Conservation (phyloP, 2,888 invertebrate species). For the Campaea margaritaria region DNA sequence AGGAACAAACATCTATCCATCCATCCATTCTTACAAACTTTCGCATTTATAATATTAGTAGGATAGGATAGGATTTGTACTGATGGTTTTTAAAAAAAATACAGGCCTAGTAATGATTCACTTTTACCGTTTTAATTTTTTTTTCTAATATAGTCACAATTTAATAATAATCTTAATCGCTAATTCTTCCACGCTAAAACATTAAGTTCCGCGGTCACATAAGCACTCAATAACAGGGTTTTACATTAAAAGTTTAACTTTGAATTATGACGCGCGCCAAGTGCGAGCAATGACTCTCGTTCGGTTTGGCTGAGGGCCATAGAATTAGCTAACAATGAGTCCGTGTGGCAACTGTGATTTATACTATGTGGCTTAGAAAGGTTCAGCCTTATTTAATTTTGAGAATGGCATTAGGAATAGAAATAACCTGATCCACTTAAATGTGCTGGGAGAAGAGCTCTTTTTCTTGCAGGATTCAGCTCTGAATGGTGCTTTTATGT, state of each 20-base stretch:
- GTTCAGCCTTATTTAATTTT: background rate
- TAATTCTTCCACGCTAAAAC: constrained; percentile 3
- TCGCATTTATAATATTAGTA: too few relatives aligned
- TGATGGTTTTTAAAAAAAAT: too few relatives aligned
- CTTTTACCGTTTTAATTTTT: too few relatives aligned
- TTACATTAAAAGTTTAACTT: constrained; percentile 34
- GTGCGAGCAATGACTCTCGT: constrained; percentile 41
- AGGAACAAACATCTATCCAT: too few relatives aligned
- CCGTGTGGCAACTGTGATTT: constrained; percentile 1
- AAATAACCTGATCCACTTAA: background rate
- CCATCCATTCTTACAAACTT: too few relatives aligned
- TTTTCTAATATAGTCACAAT: background rate
- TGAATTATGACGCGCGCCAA: constrained; percentile 40
- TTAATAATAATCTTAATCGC: background rate
- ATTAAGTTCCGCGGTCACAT: constrained; percentile 7
- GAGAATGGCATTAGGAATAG: too few relatives aligned
- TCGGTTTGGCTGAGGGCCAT: constrained; percentile 31
- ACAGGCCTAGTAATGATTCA: too few relatives aligned
- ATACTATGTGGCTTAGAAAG: constrained; percentile 3
- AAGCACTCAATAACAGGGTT: constrained; percentile 19
- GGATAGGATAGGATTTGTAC: too few relatives aligned
- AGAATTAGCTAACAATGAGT: constrained; percentile 26
- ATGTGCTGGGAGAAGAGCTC: background rate
- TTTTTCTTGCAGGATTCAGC: too few relatives aligned
- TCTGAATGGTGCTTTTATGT: too few relatives aligned